A percentile compares a stretch with the other conserved stretches of the same genome.
phyloP scores from a whole-genome alignment of 2,888 invertebrate species.

The Tiphia femorata region DNA sequence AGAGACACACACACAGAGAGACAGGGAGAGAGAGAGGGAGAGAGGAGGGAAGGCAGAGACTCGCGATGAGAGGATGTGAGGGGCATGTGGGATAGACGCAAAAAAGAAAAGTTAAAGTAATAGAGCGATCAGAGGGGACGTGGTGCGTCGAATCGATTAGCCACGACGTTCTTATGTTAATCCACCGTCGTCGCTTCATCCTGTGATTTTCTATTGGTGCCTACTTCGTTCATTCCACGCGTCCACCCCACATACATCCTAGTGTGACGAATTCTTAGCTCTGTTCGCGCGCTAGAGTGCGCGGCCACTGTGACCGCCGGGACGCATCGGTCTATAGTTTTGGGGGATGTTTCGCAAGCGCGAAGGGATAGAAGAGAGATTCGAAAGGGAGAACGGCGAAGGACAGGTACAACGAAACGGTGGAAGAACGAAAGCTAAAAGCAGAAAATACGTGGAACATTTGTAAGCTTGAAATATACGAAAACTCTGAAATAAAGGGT shows the following conservation, averaged over 20 bases:
- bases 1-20: no score
- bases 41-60: slow-evolving; percentile 5
- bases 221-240: slow-evolving; percentile 8
- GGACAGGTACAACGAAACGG: not conserved
- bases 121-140: slow-evolving; percentile 55
- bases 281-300: slow-evolving; percentile 63
- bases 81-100: no score
- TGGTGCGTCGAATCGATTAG: slow-evolving; percentile 59
- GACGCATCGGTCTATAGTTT: slow-evolving; percentile 51
- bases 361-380: not conserved
- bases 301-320: slow-evolving; percentile 65
- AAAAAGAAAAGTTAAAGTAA: slow-evolving; percentile 46
- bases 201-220: slow-evolving; percentile 53
- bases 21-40: not conserved
- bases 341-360: not conserved
- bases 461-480: no score
- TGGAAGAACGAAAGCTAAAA: not conserved
- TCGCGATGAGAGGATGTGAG: no score
- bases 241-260: slow-evolving; percentile 30
- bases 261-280: slow-evolving; percentile 66
- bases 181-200: slow-evolving; percentile 54
- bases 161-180: slow-evolving; percentile 65
- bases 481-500: no score
- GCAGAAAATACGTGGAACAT: slow-evolving; percentile 6
- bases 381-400: not conserved